These are phyloP conservation scores for Leptura quadrifasciata DNA, from an alignment of 2,888 invertebrate genomes.

Conservation along the genomic window DNA sequence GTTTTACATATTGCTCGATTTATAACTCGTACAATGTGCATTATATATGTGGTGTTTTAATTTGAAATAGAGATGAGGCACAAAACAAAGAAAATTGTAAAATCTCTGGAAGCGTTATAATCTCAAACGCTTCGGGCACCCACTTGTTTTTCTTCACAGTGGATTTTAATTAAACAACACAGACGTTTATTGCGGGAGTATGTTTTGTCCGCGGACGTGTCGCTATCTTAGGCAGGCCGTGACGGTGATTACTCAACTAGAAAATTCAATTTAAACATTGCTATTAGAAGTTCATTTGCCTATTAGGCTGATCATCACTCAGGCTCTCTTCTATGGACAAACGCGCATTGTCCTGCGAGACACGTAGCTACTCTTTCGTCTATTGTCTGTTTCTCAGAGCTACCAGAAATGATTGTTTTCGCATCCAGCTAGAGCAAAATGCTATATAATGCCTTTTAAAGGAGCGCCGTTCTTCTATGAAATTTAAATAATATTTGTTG, in stretches of 20 bases:
- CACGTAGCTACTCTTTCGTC: conserved; percentile 47
- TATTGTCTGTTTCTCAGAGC: conserved; percentile 32
- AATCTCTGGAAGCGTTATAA: conserved; percentile 25
- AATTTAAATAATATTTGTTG: conserved; percentile 3
- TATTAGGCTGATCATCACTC: conserved; percentile 65
- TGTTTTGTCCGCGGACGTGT: conserved; percentile 52
- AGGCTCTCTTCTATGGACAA: conserved; percentile 42
- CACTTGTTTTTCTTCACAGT: conserved; percentile 24
- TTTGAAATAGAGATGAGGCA: conserved; percentile 1
- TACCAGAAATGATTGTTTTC: conserved; percentile 33
- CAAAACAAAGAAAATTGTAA: conserved; percentile 22
- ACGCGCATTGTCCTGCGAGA: conserved; percentile 54
- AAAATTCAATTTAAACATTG: conserved; percentile 69
- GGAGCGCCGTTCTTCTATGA: conserved; percentile 3
- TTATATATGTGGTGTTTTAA: conserved; percentile 20
- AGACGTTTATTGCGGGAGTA: conserved; percentile 35
- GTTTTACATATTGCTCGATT: not conserved
- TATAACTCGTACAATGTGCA: not conserved
- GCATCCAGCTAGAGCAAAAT: not conserved
- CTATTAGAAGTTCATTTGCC: conserved; percentile 68
- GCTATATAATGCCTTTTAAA: conserved; percentile 25
- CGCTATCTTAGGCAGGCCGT: conserved; percentile 57
- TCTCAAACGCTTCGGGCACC: conserved; percentile 11
- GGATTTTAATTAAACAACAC: conserved; percentile 40
- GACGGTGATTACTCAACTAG: conserved; percentile 67